Base-by-base conservation (phyloP, 2,888 invertebrate genomes). In the Clistopyga incitator region DNA sequence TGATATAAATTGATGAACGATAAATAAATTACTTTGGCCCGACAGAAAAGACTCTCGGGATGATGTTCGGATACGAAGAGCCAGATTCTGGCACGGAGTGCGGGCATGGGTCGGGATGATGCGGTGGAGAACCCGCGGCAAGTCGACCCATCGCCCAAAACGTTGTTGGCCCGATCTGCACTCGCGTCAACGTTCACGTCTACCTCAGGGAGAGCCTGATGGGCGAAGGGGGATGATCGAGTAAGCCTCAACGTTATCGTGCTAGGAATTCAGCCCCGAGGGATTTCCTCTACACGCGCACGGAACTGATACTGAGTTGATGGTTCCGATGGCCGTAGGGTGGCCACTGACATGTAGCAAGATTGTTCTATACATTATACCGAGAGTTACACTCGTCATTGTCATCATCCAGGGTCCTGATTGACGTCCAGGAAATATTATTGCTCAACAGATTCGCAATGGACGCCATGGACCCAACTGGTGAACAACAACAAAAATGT, bases 1-100 rank as follows among this genome's bases (percentile, higher is more conserved):
- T 25, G 59, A 72, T 78, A 61, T 38, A 68, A 64, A 68, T 82
- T 75, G 75, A 75, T 65, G 74, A 78, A 64, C 61, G 70, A 82
- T 75, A 75, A 75, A 78, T 78, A 67, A 78, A 72, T 29, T 34
- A 34, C 50, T 52, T 72, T 23, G 15, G 38, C 38, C 38, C 38
- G 54, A 23, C 42, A 54, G 34, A 42, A 20, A 56, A 45, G 42
- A 45, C 71, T 59, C 71, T 18, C 20, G 71, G 56, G 56, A 25
- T 56, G 45, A 42, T 56, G 71, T 71, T 4, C 54, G 25, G 56
- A 56, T 72, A 45, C 29, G 61, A 61, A 6, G 4, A 56, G 25
- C 45, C 54, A 72, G 59, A 65, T 65, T 52, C 52, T 54, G 56
- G 52, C 34, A 52, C 23, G 25, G 56, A 81, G 25, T 75, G 52